phyloP scores from a whole-genome alignment of 2,113 vertebrate genomes.

The Nasalis larvatus region DNA sequence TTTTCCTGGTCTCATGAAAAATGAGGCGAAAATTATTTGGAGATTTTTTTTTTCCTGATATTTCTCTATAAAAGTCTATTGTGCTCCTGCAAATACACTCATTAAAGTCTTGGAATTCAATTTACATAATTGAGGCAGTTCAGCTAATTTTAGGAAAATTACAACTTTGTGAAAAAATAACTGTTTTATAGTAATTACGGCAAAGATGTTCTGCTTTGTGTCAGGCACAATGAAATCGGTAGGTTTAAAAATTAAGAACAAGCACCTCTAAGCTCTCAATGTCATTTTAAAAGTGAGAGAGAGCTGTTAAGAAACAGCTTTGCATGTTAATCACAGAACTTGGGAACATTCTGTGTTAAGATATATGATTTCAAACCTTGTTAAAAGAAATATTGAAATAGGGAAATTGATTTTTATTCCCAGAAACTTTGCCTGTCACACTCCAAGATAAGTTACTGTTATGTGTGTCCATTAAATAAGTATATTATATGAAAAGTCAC shows the following conservation, averaged over 20 bases:
- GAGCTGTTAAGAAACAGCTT: slow-evolving; percentile 79
- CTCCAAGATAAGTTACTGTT: slow-evolving; percentile 75
- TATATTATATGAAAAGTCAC: slow-evolving; percentile 71
- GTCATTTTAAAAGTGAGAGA: slow-evolving; percentile 81
- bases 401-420: slow-evolving; percentile 76
- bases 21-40: slow-evolving; percentile 67
- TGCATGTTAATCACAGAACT: slow-evolving; percentile 80
- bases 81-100: slow-evolving; percentile 73
- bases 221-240: slow-evolving; percentile 83
- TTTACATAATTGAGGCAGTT: slow-evolving; percentile 86
- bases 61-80: slow-evolving; percentile 76
- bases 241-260: slow-evolving; percentile 84
- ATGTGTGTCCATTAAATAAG: slow-evolving; percentile 70
- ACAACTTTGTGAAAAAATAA: slow-evolving; percentile 83
- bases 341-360: slow-evolving; percentile 71
- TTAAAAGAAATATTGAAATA: slow-evolving; percentile 81
- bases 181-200: slow-evolving; percentile 83
- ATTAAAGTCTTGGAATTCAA: slow-evolving; percentile 82
- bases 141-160: slow-evolving; percentile 87
- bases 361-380: slow-evolving; percentile 73
- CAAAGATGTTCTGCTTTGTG: slow-evolving; percentile 85
- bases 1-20: slow-evolving; percentile 72
- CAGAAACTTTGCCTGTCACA: slow-evolving; percentile 80
- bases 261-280: slow-evolving; percentile 73
- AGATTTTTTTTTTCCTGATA: slow-evolving; percentile 64